These are phyloP conservation scores for Cheilosia soror DNA, from an alignment of 2,888 invertebrate species.

Conservation along the genomic window DNA sequence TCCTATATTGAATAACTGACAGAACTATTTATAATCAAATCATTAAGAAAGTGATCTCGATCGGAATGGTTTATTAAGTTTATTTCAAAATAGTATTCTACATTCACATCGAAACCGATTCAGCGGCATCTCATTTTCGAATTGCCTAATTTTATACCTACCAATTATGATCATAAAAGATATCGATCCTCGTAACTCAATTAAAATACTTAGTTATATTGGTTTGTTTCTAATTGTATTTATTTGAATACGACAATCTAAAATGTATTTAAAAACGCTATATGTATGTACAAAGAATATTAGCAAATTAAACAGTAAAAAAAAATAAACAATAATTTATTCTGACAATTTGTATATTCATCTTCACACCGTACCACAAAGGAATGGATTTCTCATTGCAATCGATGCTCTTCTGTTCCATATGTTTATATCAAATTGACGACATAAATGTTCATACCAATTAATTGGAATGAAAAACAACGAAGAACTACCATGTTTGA, in stretches of 20 bases:
- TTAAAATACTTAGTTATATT: no score
- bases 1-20: no score
- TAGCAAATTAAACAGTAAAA: constrained; percentile 32
- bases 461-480: constrained; percentile 11
- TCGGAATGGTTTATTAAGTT: no score
- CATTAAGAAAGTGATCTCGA: no score
- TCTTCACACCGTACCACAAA: background rate
- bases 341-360: constrained; percentile 6
- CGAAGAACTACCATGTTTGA: background rate
- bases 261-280: constrained; percentile 39
- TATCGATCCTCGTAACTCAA: no score
- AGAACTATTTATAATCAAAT: no score
- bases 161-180: no score
- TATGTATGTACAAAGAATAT: constrained; percentile 67
- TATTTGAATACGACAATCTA: constrained; percentile 58
- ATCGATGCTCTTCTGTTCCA: background rate
- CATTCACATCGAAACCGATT: no score
- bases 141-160: no score
- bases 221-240: constrained; percentile 33
- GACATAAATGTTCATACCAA: constrained; percentile 15
- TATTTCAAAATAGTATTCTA: no score
- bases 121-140: no score
- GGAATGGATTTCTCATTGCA: constrained; percentile 1
- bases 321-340: constrained; percentile 44
- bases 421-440: constrained; percentile 1